A percentile compares a stretch with the other conserved stretches of the same genome.
Evolutionary conservation across 2,797 vertebrate species (phyloP).

Genomic region (Florisuga fusca): DNA sequence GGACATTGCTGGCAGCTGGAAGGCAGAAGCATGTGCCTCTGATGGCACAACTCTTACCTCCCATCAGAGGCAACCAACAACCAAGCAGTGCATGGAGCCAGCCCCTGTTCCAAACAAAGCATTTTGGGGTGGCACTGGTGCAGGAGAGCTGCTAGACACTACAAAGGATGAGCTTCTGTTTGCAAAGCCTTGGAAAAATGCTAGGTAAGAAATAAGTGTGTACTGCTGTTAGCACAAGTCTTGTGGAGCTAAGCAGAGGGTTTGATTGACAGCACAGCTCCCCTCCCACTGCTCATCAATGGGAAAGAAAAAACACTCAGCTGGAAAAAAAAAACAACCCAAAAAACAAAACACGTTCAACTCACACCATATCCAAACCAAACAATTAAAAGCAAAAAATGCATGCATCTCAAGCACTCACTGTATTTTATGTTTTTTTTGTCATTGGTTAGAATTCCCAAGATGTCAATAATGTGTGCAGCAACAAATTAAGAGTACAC

Average conservation of each 20-base stretch:
- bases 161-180: neutral
- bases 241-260: neutral
- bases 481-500: constrained; percentile 19
- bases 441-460: neutral
- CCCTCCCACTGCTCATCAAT: neutral
- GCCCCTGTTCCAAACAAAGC: neutral
- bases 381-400: constrained; percentile 5
- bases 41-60: neutral
- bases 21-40: neutral
- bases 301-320: neutral
- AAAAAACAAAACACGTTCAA: neutral
- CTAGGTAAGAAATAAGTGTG: neutral
- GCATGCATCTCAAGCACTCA: neutral
- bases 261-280: neutral
- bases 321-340: neutral
- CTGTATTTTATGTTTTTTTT: neutral
- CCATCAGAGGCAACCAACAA: neutral
- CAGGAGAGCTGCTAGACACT: neutral
- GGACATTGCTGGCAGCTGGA: too few species aligned
- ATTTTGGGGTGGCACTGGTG: neutral
- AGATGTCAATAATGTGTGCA: neutral
- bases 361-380: neutral
- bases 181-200: neutral
- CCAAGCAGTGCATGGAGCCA: neutral
- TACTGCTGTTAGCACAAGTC: neutral